phyloP scores from a whole-genome alignment of 2,888 invertebrate species.

The Eupsilia transversa region DNA sequence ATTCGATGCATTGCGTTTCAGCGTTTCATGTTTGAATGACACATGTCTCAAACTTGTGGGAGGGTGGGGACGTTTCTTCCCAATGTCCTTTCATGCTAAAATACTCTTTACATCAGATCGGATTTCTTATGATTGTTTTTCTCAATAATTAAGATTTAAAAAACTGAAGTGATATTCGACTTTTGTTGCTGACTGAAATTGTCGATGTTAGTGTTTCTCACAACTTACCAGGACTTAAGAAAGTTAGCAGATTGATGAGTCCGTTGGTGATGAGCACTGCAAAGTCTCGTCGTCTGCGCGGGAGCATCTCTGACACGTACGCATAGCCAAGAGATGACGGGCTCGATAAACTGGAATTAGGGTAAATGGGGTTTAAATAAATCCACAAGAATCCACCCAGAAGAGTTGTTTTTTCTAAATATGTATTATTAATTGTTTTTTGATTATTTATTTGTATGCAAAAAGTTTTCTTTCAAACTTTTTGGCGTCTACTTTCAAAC shows the following conservation, averaged over 20 bases:
- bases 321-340: constrained; percentile 76
- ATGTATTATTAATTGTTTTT: too few species aligned
- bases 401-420: too few species aligned
- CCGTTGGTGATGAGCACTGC: constrained; percentile 81
- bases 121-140: too few species aligned
- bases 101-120: too few species aligned
- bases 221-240: constrained; percentile 78
- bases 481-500: too few species aligned
- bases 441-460: too few species aligned
- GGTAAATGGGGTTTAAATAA: neutral
- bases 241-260: constrained; percentile 79
- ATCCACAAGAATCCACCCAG: too few species aligned
- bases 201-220: neutral
- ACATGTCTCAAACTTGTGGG: too few species aligned
- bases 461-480: too few species aligned
- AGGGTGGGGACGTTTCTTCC: too few species aligned
- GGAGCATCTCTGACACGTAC: constrained; percentile 81
- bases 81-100: too few species aligned
- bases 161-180: neutral
- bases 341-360: constrained; percentile 78
- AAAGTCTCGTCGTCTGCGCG: constrained; percentile 77
- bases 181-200: neutral
- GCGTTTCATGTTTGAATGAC: neutral
- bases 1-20: too few species aligned
- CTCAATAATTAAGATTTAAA: neutral